These are phyloP conservation scores for Monochamus alternatus DNA, from an alignment of 2,888 invertebrate genomes.

Conservation along the genomic window DNA sequence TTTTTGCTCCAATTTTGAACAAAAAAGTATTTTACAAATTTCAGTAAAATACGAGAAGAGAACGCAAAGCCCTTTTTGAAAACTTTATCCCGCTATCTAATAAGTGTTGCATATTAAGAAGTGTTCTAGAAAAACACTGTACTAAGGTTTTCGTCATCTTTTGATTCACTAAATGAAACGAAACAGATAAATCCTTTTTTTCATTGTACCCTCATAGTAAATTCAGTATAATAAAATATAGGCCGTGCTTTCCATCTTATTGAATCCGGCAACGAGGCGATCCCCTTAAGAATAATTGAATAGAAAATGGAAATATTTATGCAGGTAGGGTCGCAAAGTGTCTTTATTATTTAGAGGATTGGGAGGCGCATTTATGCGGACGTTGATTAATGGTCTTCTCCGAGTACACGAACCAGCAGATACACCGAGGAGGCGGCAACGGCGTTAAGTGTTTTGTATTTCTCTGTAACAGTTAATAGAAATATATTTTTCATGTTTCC, in stretches of 20 bases:
- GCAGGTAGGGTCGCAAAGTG: slow-evolving; percentile 34
- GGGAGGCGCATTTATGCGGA: slow-evolving; percentile 33
- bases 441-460: slow-evolving; percentile 24
- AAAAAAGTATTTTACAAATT: no score
- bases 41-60: no score
- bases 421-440: background rate
- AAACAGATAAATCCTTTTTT: no score
- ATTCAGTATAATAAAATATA: no score
- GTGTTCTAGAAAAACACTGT: no score
- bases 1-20: no score
- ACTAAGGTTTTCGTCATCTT: no score
- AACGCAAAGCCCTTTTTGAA: no score
- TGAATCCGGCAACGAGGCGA: background rate
- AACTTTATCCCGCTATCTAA: no score
- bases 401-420: slow-evolving; percentile 9
- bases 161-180: no score
- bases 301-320: slow-evolving; percentile 37
- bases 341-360: slow-evolving; percentile 37
- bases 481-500: slow-evolving; percentile 17
- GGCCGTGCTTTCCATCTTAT: slow-evolving; percentile 1
- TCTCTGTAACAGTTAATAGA: slow-evolving; percentile 19
- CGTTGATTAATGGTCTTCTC: slow-evolving; percentile 33
- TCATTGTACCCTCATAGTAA: no score
- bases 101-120: no score
- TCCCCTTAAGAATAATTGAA: slow-evolving; percentile 28